Conservation (phyloP, 1,140 invertebrate genomes). For the Bombus cullumanus region DNA sequence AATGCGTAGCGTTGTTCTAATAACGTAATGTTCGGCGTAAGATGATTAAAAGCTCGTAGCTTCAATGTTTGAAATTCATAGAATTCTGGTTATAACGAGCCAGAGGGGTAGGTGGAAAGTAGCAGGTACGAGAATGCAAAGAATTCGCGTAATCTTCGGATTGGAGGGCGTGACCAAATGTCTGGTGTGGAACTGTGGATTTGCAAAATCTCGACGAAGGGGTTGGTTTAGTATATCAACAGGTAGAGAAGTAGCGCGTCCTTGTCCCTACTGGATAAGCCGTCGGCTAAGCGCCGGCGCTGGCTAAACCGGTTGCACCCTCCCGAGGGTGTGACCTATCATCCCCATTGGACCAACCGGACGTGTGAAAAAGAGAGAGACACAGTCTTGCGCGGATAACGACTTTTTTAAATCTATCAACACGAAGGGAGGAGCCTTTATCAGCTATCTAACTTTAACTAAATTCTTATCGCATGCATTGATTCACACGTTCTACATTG, state of each 20-base stretch:
- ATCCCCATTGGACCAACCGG: slow-evolving; percentile 76
- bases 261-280: slow-evolving; percentile 81
- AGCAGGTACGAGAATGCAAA: background rate
- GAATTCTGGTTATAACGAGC: background rate
- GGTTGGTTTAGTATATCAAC: slow-evolving; percentile 82
- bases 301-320: slow-evolving; percentile 80
- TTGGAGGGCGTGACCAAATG: slow-evolving; percentile 77
- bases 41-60: slow-evolving; percentile 1
- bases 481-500: background rate
- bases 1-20: no score
- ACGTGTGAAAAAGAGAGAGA: slow-evolving; percentile 77
- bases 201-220: slow-evolving; percentile 80
- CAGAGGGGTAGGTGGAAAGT: background rate
- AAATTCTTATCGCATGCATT: background rate
- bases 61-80: background rate
- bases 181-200: slow-evolving; percentile 74
- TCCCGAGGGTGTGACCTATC: slow-evolving; percentile 79
- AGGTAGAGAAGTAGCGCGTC: slow-evolving; percentile 77
- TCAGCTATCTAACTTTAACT: background rate
- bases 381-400: slow-evolving; percentile 73
- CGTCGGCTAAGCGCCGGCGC: slow-evolving; percentile 81
- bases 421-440: slow-evolving; percentile 42
- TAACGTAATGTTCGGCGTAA: background rate
- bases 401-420: slow-evolving; percentile 51
- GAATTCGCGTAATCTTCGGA: slow-evolving; percentile 2